phyloP scores from a whole-genome alignment of 2,888 invertebrate genomes.

The Philonicus albiceps region DNA sequence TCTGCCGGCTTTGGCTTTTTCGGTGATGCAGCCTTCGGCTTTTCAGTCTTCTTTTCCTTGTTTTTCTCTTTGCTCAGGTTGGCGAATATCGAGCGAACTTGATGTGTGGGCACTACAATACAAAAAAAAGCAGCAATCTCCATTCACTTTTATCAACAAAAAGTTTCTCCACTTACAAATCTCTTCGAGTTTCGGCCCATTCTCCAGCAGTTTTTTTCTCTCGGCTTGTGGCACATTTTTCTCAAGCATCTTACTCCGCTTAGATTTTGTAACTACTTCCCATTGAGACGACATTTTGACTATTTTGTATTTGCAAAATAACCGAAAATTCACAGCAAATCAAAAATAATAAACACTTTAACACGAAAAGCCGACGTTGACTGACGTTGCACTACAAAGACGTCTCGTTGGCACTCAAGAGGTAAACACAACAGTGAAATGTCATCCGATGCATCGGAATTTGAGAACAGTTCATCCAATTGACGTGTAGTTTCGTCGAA shows the following conservation, averaged over 20 bases:
- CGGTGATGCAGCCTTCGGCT: slow-evolving; percentile 51
- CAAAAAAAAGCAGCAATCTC: slow-evolving; percentile 36
- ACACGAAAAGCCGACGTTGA: neutral
- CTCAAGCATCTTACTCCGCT: slow-evolving; percentile 67
- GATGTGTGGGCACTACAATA: slow-evolving; percentile 72
- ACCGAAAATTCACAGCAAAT: slow-evolving; percentile 74
- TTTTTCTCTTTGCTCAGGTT: slow-evolving; percentile 71
- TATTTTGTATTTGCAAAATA: slow-evolving; percentile 31
- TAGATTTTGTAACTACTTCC: slow-evolving; percentile 77
- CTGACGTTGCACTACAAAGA: neutral
- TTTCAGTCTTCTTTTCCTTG: slow-evolving; percentile 57
- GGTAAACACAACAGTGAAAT: neutral
- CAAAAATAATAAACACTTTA: neutral
- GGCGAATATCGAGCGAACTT: slow-evolving; percentile 73
- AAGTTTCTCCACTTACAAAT: slow-evolving; percentile 66
- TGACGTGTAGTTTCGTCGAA: neutral
- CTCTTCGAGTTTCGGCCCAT: slow-evolving; percentile 77
- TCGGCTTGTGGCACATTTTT: slow-evolving; percentile 54
- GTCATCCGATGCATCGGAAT: neutral
- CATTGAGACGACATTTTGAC: slow-evolving; percentile 68
- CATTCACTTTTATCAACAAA: slow-evolving; percentile 36
- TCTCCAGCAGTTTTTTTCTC: slow-evolving; percentile 68
- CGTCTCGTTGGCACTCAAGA: neutral
- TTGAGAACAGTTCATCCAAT: neutral
- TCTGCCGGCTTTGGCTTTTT: slow-evolving; percentile 41